Base-by-base conservation (phyloP, 2,113 vertebrate species). In the Mus pahari region DNA sequence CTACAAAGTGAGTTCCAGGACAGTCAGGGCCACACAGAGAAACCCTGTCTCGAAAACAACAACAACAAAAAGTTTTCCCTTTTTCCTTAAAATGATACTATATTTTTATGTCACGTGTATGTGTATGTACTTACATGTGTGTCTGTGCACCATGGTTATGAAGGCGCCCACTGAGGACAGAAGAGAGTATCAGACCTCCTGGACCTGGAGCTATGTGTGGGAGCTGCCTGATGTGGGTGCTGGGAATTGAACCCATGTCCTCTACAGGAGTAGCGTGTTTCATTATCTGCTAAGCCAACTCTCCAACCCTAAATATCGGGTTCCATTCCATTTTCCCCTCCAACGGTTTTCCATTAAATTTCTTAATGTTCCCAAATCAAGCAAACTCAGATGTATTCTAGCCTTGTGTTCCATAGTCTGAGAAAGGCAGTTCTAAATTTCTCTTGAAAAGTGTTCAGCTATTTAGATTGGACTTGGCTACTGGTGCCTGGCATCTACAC, bases 361-460 rank as follows among this genome's bases (percentile, higher is more conserved):
- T 92, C 86, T 86, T 89, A 86, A 82, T 66, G 84, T 95, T 73
- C 17, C 68, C 53, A 92, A 79, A 81, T 84, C 45, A 68, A 89
- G 70, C 77, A 71, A 19, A 62, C 91, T 91, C 26, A 78, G 42
- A 70, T 91, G 60, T 70, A 71, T 62, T 87, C 74, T 89, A 70
- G 66, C 14, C 33, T 90, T 36, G 5, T 90, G 79, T 62, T 66
- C 17, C 28, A 22, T 78, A 84, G 28, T 86, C 71, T 73, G 90
- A 91, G 87, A 88, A 88, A 42, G 8, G n/a, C 2, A 48, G 5
- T 86, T 93, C 33, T 22, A 36, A 45, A 48, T 70, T 58, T 83
- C 87, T 75, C 89, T n/a, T 87, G 45, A 62, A 75, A 93, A 90
- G 22, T 4, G 5, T 26, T 86, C 17, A 16, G 28, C 60, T 83